A percentile compares a stretch with the other conserved stretches of the same genome.
phyloP scores from a whole-genome alignment of 2,888 invertebrate genomes.

The Ellobium chinense region DNA sequence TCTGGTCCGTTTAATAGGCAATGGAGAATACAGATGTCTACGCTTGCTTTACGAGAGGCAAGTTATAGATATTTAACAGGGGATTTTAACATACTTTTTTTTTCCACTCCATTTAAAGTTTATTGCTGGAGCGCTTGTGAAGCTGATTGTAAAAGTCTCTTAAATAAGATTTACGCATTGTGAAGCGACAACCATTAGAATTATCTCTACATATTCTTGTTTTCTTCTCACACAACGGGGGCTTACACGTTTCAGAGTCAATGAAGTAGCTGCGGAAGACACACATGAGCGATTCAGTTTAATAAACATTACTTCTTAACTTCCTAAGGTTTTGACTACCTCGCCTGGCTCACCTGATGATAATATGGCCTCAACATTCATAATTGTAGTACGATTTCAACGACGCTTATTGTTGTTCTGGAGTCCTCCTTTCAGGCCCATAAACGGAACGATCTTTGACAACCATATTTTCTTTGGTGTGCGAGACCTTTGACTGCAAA shows the following conservation, averaged over 20 bases:
- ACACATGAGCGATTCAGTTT: not conserved
- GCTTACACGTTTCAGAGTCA: constrained; percentile 6
- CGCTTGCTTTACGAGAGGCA: no score
- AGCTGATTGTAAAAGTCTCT: no score
- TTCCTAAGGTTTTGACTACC: constrained; percentile 1
- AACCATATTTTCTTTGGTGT: not conserved
- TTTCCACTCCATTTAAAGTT: no score
- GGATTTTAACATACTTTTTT: no score
- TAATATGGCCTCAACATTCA: not conserved
- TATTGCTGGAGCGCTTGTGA: no score
- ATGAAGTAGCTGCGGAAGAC: constrained; percentile 4
- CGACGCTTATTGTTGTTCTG: not conserved
- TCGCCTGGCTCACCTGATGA: not conserved
- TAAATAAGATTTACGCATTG: no score
- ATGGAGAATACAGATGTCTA: no score
- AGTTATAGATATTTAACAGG: no score
- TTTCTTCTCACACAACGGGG: not conserved
- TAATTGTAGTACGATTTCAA: not conserved
- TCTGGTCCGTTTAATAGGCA: no score
- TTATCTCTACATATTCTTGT: no score
- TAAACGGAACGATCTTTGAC: not conserved
- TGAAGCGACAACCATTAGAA: no score
- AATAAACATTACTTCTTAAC: constrained; percentile 30
- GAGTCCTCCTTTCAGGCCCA: not conserved
- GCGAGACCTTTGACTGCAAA: not conserved